Percentiles rank a stretch among this genome's conserved stretches.
phyloP scores from a whole-genome alignment of 2,113 vertebrate genomes.

The Nothobranchius furzeri region DNA sequence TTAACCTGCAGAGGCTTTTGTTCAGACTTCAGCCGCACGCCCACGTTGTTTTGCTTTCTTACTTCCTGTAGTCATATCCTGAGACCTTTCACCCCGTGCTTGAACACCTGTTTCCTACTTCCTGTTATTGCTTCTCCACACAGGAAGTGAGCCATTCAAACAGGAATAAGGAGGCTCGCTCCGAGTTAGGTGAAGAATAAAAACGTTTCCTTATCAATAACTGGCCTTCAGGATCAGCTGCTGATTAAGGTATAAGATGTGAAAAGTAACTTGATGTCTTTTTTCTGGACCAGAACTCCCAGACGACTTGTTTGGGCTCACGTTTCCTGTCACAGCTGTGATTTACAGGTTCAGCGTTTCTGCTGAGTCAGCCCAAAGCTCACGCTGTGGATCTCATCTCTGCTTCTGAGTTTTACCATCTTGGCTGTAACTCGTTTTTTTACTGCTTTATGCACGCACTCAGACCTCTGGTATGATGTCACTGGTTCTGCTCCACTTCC shows the following conservation, averaged over 20 bases:
- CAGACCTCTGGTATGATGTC: not conserved
- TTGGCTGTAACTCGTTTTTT: slow-evolving; percentile 15
- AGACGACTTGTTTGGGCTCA: not conserved
- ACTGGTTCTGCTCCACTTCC: not conserved
- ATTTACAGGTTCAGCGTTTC: slow-evolving; percentile 7
- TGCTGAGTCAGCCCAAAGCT: slow-evolving; percentile 39
- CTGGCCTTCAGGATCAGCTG: not conserved
- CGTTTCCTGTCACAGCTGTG: slow-evolving; percentile 16
- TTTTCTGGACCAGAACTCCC: not conserved
- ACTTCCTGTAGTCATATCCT: slow-evolving; percentile 69
- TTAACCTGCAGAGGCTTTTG: too few relatives aligned
- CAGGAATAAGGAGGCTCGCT: slow-evolving; percentile 41
- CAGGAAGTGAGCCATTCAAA: slow-evolving; percentile 68
- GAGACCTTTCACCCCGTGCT: slow-evolving; percentile 65
- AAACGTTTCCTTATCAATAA: too few relatives aligned
- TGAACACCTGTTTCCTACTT: slow-evolving; percentile 79
- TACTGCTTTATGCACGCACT: not conserved
- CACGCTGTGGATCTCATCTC: slow-evolving; percentile 18
- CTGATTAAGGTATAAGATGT: not conserved
- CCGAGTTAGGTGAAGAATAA: slow-evolving; percentile 22
- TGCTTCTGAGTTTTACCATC: slow-evolving; percentile 21
- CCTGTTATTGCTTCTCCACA: slow-evolving; percentile 72
- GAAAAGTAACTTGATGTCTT: too few relatives aligned
- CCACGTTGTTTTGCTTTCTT: not conserved
- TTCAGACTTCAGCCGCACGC: slow-evolving; percentile 14